Conservation (phyloP, 2,113 vertebrate genomes). For the Orthonyx spaldingii region DNA sequence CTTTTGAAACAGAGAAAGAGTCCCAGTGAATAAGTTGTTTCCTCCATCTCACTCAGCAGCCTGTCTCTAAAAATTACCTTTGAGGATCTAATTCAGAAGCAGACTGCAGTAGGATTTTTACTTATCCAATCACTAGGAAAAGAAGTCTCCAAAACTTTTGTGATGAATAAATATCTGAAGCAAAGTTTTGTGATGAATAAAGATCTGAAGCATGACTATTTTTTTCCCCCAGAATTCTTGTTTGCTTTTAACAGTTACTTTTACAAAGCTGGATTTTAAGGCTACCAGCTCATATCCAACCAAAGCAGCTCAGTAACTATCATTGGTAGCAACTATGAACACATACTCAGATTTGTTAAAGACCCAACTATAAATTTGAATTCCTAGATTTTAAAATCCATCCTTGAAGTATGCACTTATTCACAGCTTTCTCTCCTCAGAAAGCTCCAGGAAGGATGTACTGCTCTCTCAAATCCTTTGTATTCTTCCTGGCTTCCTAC, state of each 20-base stretch:
- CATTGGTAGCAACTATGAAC: not conserved
- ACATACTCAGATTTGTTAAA: not conserved
- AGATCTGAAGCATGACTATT: not conserved
- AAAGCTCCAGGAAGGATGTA: not conserved
- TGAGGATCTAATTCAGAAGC: not conserved
- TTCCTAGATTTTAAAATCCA: not conserved
- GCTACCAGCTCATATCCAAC: not conserved
- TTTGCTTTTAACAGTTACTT: not conserved
- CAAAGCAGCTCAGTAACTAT: not conserved
- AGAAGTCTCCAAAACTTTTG: not conserved
- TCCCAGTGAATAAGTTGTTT: not conserved
- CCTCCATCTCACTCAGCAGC: not conserved
- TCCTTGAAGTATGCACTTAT: not conserved
- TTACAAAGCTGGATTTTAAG: not conserved
- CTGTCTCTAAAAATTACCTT: slow-evolving; percentile 10
- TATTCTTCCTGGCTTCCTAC: not conserved
- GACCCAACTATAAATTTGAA: not conserved
- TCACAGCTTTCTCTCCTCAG: not conserved
- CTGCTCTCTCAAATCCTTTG: not conserved
- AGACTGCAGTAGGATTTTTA: not conserved
- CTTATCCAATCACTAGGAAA: not conserved
- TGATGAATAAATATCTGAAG: not conserved
- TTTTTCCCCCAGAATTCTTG: not conserved
- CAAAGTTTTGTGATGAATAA: not conserved
- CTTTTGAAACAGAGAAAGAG: not conserved